These are phyloP conservation scores for Cerastis rubricosa DNA, from an alignment of 2,888 invertebrate species.

Conservation along the genomic window DNA sequence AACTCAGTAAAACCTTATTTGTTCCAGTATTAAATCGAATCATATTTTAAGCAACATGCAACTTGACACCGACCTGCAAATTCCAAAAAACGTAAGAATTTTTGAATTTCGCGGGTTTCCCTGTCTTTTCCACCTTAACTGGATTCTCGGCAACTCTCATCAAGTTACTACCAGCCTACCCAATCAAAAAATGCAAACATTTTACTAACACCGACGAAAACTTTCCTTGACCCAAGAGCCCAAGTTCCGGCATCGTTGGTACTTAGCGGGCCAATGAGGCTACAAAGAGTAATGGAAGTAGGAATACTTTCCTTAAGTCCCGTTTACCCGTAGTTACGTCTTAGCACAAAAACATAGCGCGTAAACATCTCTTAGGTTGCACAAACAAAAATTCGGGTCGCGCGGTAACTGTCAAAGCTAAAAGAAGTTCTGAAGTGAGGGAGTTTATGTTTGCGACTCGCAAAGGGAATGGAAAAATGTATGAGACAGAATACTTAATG, in stretches of 20 bases:
- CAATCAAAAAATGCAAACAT: constrained; percentile 16
- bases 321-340: constrained; percentile 42
- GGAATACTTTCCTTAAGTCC: constrained; percentile 48
- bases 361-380: constrained; percentile 53
- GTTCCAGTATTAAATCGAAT: too few species aligned
- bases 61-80: too few species aligned
- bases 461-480: constrained; percentile 38
- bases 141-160: too few species aligned
- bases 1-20: too few species aligned
- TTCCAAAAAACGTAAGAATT: too few species aligned
- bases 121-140: too few species aligned
- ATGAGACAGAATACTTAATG: constrained; percentile 35
- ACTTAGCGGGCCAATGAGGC: constrained; percentile 39
- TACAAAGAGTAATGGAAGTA: constrained; percentile 40
- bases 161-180: background rate
- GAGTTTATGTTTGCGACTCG: constrained; percentile 40
- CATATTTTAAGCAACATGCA: too few species aligned
- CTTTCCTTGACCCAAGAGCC: constrained; percentile 2
- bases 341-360: constrained; percentile 54
- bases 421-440: constrained; percentile 38
- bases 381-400: constrained; percentile 63
- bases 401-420: constrained; percentile 49
- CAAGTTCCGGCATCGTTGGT: constrained; percentile 29
- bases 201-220: background rate
- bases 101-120: too few species aligned